Evolutionary conservation across 1,140 invertebrate species (phyloP).

Genomic region (Drosophila kikkawai): DNA sequence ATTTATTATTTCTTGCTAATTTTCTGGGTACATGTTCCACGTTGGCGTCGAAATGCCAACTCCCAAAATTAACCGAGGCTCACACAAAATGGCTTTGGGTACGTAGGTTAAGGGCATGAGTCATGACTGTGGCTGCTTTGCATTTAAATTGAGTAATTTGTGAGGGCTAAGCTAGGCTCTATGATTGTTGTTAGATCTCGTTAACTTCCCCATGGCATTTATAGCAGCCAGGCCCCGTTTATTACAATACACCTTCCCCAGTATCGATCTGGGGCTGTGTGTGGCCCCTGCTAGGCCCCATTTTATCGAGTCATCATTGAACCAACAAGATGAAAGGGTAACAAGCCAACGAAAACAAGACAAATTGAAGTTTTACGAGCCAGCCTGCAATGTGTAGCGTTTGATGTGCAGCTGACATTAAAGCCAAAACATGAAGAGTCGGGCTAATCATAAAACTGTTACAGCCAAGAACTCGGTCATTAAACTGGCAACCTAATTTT

Average conservation of each 20-base stretch:
- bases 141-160: constrained; percentile 51
- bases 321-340: constrained; percentile 12
- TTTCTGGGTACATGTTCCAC: constrained; percentile 38
- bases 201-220: constrained; percentile 40
- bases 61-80: constrained; percentile 23
- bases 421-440: constrained; percentile 37
- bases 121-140: constrained; percentile 41
- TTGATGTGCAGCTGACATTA: constrained; percentile 69
- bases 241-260: constrained; percentile 10
- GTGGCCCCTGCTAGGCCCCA: constrained; percentile 16
- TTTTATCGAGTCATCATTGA: constrained; percentile 57
- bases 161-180: constrained; percentile 12
- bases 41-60: constrained; percentile 43
- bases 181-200: constrained; percentile 40
- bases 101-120: constrained; percentile 48
- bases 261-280: constrained; percentile 37
- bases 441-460: constrained; percentile 49
- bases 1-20: constrained; percentile 26
- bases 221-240: constrained; percentile 12
- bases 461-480: constrained; percentile 43
- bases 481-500: constrained; percentile 59
- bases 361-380: constrained; percentile 39
- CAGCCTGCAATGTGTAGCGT: constrained; percentile 33
- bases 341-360: constrained; percentile 27
- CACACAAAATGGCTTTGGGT: constrained; percentile 4